Base-by-base conservation (phyloP, 2,888 invertebrate species). In the Ormyrus nitidulus region DNA sequence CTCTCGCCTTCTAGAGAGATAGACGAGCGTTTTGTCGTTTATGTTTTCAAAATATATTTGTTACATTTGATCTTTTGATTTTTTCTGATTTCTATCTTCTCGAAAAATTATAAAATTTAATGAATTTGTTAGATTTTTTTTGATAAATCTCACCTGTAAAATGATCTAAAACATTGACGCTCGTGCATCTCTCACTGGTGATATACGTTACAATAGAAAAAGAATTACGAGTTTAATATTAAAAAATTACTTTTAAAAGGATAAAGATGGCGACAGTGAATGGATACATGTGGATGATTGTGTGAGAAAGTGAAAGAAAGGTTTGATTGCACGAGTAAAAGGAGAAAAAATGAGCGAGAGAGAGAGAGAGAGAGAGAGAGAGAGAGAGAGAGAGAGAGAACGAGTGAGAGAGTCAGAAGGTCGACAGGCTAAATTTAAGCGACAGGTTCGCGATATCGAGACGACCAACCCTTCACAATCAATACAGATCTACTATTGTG, bases 401-500 rank as follows among this genome's bases (percentile, higher is more conserved):
- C 81, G 70, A 66, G 68, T 58, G 72, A 80, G 83, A 81, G 77
- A 83, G 75, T 83, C 72, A 82, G 83, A 81, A 80, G 80, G 83
- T 83, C 78, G 80, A 82, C 48, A 73, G 71, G 64, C 79, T 78
- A 79, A 82, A 81, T 81, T 81, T 73, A 81, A 76, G 82, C 82
- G 82, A 80, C 82, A 82, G 80, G 82, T 77, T 82, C 82, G 82
- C 82, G 61, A 74, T 77, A 76, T 79, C 62, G 68, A 70, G 51
- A 82, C 73, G 81, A 82, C 81, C 81, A 82, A 82, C 73, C 77
- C 74, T 77, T 77, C 74, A 80, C 81, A 80, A 82, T 80, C 79
- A 79, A 81, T 81, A 79, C 34, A 54, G 64, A 77, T 79, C 79
- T 80, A 82, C 81, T 81, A 79, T 76, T 79, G 53, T 64, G 73